Base-by-base conservation (phyloP, 2,797 vertebrate species). In the Ctenopoma kingsleyae region DNA sequence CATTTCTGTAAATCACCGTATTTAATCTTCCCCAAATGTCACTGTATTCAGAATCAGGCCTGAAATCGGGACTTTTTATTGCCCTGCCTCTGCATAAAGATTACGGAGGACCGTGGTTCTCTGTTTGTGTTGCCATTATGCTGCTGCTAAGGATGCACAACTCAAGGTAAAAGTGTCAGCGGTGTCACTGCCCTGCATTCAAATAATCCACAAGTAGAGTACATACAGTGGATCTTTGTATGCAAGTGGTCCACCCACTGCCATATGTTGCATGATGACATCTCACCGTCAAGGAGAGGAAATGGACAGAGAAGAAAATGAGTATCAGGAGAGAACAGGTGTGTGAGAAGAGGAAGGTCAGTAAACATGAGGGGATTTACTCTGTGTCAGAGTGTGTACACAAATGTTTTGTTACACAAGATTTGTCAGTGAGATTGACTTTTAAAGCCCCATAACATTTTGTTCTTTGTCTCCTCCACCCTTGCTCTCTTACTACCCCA, bases 111-210 rank as follows among this genome's bases (percentile, higher is more conserved):
- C 77, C 47, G 54, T 27, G 51, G 64, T 23, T 15, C 27, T 62
- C 50, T 67, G 71, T 75, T 65, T 71, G 17, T 60, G 57, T 65
- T 3, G 10, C 35, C 54, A 69, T 64, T 57, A 65, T 58, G 40
- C 52, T 9, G 52, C 46, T 58, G 38, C 47, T 43, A 52, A 50
- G 62, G 54, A 38, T 71, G 19, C 8, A 7, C 15, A 63, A 54
- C 48, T 74, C 74, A 74, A 81, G 76, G 70, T 64, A 65, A 56
- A 67, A 32, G 71, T 65, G 57, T 81, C 78, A 70, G 71, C 59
- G 17, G 13, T 43, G 41, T 60, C 4, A 0, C 49, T 8, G 50
- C 36, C 20, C 17, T 76, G 80, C 59, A 73, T 84, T 73, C 51
- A 57, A 71, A 84, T 77, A 65, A 65, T 47, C 36, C 22, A 67